Evolutionary conservation across 2,113 vertebrate species (phyloP).

Genomic region (Aspiorhynchus laticeps): DNA sequence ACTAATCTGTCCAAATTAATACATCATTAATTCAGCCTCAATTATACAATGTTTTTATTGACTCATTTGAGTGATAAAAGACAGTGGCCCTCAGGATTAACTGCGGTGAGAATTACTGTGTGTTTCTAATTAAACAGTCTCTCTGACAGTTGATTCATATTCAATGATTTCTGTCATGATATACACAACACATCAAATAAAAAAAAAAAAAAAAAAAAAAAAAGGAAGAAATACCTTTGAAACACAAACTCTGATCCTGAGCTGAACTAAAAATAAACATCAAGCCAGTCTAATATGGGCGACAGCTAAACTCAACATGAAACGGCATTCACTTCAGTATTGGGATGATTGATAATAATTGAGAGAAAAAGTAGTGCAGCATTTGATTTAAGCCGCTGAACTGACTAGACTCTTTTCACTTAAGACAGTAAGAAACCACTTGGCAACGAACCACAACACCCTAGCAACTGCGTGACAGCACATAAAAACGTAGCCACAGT

Average conservation of each 20-base stretch:
- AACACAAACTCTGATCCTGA: background rate
- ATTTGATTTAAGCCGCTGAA: background rate
- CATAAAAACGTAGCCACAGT: too few species aligned
- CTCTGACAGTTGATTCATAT: constrained; percentile 18
- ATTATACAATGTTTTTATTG: background rate
- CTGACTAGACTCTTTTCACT: background rate
- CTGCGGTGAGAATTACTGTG: background rate
- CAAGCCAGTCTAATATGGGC: background rate
- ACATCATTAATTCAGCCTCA: constrained; percentile 1
- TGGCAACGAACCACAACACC: too few species aligned
- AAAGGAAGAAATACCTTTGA: background rate
- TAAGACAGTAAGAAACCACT: too few species aligned
- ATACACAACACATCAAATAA: background rate
- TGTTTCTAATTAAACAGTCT: background rate
- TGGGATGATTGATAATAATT: background rate
- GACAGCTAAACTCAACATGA: background rate
- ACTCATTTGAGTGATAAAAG: background rate
- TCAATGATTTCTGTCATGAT: background rate
- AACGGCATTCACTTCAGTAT: background rate
- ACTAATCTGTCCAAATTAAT: background rate
- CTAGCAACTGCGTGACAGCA: too few species aligned
- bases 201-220: background rate
- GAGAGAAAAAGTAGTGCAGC: background rate
- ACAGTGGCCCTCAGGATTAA: background rate
- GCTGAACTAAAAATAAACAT: background rate